Conservation (phyloP, 2,113 vertebrate genomes). For the Tupaia chinensis region DNA sequence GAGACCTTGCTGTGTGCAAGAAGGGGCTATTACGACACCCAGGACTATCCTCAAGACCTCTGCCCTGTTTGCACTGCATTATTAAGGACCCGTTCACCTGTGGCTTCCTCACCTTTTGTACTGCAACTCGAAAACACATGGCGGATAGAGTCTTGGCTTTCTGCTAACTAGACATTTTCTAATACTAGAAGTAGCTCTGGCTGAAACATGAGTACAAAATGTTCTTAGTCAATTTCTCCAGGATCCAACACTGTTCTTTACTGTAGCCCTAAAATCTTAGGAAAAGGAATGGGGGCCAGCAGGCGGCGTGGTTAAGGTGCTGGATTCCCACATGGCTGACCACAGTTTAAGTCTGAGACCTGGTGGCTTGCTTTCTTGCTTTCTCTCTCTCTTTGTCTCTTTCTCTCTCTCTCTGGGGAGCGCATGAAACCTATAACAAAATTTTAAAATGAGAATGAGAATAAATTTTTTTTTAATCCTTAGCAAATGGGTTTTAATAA, state of each 20-base stretch:
- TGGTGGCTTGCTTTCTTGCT: too few relatives aligned
- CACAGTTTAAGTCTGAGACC: too few relatives aligned
- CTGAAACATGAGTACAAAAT: constrained; percentile 12
- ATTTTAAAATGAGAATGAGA: too few relatives aligned
- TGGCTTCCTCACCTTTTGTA: background rate
- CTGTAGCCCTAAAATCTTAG: background rate
- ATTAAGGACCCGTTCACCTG: background rate
- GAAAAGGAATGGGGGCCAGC: background rate
- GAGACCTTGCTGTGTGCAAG: background rate
- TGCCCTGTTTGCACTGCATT: background rate
- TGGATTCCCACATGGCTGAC: too few relatives aligned
- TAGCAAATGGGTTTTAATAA: background rate
- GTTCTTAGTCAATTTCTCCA: constrained; percentile 7
- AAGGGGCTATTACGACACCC: background rate
- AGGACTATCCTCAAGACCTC: background rate
- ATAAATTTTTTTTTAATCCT: background rate
- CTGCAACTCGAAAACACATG: background rate
- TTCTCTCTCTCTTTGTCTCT: too few relatives aligned
- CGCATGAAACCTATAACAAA: too few relatives aligned
- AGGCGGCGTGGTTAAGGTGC: too few relatives aligned
- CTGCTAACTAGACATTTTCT: background rate
- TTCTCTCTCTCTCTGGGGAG: too few relatives aligned
- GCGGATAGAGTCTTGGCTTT: background rate
- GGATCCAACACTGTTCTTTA: background rate
- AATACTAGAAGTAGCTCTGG: background rate